phyloP scores from a whole-genome alignment of 2,113 vertebrate species.

The Bos javanicus region DNA sequence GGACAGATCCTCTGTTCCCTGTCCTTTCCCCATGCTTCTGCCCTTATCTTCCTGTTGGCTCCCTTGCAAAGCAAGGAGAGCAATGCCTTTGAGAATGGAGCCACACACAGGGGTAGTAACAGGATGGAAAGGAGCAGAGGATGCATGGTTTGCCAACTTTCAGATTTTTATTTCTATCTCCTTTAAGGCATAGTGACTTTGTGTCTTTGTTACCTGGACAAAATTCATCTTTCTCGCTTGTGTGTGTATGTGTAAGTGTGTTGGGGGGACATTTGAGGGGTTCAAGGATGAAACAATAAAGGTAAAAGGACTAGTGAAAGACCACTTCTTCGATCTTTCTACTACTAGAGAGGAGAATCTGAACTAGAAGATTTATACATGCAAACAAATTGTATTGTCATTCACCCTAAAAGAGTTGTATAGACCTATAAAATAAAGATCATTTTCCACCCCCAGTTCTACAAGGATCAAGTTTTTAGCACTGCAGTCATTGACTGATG shows the following conservation, averaged over 20 bases:
- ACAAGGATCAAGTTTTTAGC: not conserved
- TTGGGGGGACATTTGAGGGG: not conserved
- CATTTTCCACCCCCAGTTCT: not conserved
- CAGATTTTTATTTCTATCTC: not conserved
- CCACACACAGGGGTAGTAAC: too few relatives aligned
- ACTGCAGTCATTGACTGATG: not conserved
- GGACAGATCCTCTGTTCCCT: not conserved
- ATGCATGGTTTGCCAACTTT: not conserved
- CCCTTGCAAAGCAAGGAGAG: not conserved
- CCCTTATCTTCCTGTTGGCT: not conserved
- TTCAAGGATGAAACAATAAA: not conserved
- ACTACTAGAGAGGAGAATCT: not conserved
- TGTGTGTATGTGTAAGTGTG: not conserved
- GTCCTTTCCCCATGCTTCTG: not conserved
- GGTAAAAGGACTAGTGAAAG: not conserved
- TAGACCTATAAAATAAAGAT: not conserved
- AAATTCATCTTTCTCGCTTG: not conserved
- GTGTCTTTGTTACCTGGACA: not conserved
- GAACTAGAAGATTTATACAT: not conserved
- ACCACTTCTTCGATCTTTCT: not conserved
- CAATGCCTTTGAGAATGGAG: not conserved
- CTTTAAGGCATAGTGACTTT: not conserved
- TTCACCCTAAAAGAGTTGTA: not conserved
- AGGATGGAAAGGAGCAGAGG: not conserved
- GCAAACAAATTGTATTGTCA: not conserved